Conservation (phyloP, 2,113 vertebrate genomes). For the Numenius arquata region DNA sequence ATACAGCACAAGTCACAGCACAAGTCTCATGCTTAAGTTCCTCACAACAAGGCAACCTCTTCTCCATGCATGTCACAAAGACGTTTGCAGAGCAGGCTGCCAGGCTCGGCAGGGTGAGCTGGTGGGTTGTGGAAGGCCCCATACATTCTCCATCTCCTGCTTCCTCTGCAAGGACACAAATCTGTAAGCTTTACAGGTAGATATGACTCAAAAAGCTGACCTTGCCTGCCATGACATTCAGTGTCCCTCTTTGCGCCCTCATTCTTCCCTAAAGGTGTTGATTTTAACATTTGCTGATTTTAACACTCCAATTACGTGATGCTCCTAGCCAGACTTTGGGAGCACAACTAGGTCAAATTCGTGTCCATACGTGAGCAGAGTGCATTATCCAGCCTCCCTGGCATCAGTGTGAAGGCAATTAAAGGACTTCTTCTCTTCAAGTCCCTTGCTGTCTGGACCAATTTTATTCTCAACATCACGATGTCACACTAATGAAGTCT, state of each 20-base stretch:
- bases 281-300: background rate
- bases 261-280: background rate
- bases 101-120: background rate
- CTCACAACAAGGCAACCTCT: background rate
- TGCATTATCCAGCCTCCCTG: background rate
- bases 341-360: background rate
- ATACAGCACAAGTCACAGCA: background rate
- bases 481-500: background rate
- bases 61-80: background rate
- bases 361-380: background rate
- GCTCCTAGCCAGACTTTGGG: background rate
- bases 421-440: background rate
- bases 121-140: background rate
- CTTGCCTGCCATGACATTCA: background rate
- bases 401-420: background rate
- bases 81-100: background rate
- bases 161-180: background rate
- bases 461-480: background rate
- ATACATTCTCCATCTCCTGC: background rate
- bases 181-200: background rate
- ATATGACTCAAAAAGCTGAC: background rate
- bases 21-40: background rate
- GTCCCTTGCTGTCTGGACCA: background rate
- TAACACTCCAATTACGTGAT: background rate
- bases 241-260: background rate